Evolutionary conservation across 2,888 invertebrate species (phyloP).

Genomic region (Epinotia ramella): DNA sequence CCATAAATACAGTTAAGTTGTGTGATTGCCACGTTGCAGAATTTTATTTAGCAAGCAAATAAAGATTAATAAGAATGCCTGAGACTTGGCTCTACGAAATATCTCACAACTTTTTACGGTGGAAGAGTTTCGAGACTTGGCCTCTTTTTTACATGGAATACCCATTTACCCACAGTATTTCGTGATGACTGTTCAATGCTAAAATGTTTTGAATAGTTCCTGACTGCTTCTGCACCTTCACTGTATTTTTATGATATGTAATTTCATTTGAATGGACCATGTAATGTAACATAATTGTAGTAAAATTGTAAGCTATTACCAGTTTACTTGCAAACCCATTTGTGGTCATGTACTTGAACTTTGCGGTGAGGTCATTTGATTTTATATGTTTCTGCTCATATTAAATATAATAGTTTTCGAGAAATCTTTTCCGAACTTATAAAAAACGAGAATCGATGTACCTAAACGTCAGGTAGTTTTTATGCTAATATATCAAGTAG

Average conservation of each 20-base stretch:
- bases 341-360: slow-evolving; percentile 20
- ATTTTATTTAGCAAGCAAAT: too few relatives aligned
- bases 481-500: neutral
- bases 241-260: neutral
- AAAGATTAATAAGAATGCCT: too few relatives aligned
- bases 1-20: too few relatives aligned
- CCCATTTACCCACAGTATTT: too few relatives aligned
- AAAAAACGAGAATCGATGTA: neutral
- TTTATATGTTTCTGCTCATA: slow-evolving; percentile 9
- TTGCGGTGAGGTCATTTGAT: slow-evolving; percentile 1
- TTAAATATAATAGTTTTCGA: slow-evolving; percentile 11
- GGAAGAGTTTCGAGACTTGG: too few relatives aligned
- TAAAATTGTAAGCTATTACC: slow-evolving; percentile 3
- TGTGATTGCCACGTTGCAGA: too few relatives aligned
- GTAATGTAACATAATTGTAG: neutral
- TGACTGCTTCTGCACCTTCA: too few relatives aligned
- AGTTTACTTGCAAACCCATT: slow-evolving; percentile 2
- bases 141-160: too few relatives aligned
- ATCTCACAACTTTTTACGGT: too few relatives aligned
- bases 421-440: neutral
- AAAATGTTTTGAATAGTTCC: too few relatives aligned
- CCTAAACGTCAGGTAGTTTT: neutral
- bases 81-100: too few relatives aligned
- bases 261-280: neutral
- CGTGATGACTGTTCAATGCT: too few relatives aligned